Percentiles rank a stretch among this genome's conserved stretches.
Conservation (phyloP, 2,113 vertebrate species). For the Hymenochirus boettgeri region DNA sequence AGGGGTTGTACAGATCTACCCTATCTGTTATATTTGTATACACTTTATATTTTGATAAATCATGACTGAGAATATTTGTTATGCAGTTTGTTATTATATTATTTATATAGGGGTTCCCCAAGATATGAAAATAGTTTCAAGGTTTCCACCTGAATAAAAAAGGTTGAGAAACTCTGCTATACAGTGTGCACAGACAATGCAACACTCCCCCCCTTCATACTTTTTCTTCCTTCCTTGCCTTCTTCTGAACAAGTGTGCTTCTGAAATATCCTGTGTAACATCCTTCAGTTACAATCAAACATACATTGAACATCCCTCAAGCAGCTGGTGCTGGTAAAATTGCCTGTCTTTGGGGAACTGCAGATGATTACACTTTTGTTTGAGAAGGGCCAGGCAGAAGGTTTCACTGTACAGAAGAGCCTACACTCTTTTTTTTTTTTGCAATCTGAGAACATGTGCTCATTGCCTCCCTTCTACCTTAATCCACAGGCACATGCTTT, state of each 20-base stretch:
- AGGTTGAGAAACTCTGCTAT: too few species aligned
- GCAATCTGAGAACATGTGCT: slow-evolving; percentile 80
- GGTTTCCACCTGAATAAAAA: too few species aligned
- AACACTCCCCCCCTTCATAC: background rate
- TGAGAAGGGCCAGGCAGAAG: slow-evolving; percentile 83
- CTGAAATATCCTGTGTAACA: slow-evolving; percentile 88
- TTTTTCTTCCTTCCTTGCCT: slow-evolving; percentile 36
- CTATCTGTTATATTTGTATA: too few species aligned
- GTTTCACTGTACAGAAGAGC: slow-evolving; percentile 69
- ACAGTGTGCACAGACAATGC: too few species aligned
- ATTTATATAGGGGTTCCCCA: too few species aligned
- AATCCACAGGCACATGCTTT: slow-evolving; percentile 50
- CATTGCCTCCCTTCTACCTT: slow-evolving; percentile 51
- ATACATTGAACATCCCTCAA: slow-evolving; percentile 80
- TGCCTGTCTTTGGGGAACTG: slow-evolving; percentile 70
- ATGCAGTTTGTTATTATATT: too few species aligned
- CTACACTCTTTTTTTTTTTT: slow-evolving; percentile 77
- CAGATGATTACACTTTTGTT: slow-evolving; percentile 67
- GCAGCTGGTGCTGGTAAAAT: slow-evolving; percentile 83
- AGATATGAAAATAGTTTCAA: too few species aligned
- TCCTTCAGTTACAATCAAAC: slow-evolving; percentile 93
- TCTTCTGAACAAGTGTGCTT: slow-evolving; percentile 70
- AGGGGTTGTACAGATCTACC: too few species aligned
- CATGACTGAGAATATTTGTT: too few species aligned
- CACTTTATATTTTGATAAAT: too few species aligned